Conservation (phyloP, 2,797 vertebrate genomes). For the Lemur catta region DNA sequence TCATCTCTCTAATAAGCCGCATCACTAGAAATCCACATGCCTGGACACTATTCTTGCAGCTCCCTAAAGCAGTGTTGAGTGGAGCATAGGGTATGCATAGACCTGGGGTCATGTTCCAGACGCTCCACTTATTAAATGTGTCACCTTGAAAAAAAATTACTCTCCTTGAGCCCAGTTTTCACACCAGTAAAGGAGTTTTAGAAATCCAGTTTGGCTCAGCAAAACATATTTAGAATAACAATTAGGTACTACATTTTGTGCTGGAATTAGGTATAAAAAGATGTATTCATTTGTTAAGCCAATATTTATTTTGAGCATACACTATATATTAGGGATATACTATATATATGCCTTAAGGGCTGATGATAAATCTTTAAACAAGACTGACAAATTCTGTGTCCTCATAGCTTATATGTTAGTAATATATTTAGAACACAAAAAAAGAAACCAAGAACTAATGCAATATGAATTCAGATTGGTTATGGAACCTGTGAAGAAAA, state of each 20-base stretch:
- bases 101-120: neutral
- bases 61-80: neutral
- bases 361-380: neutral
- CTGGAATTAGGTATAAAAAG: neutral
- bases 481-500: neutral
- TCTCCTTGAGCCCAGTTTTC: neutral
- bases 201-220: neutral
- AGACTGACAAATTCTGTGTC: neutral
- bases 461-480: neutral
- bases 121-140: neutral
- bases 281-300: neutral
- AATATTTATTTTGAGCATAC: conserved; percentile 11
- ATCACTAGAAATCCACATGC: neutral
- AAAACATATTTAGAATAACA: neutral
- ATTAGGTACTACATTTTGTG: neutral
- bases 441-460: neutral
- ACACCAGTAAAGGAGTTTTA: neutral
- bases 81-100: neutral
- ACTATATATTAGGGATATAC: neutral
- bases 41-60: neutral
- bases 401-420: neutral
- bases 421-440: conserved; percentile 37
- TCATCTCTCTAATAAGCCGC: neutral
- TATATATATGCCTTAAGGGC: neutral
- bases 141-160: neutral